phyloP scores from a whole-genome alignment of 2,113 vertebrate species.

The Erythrocercus mccallii region DNA sequence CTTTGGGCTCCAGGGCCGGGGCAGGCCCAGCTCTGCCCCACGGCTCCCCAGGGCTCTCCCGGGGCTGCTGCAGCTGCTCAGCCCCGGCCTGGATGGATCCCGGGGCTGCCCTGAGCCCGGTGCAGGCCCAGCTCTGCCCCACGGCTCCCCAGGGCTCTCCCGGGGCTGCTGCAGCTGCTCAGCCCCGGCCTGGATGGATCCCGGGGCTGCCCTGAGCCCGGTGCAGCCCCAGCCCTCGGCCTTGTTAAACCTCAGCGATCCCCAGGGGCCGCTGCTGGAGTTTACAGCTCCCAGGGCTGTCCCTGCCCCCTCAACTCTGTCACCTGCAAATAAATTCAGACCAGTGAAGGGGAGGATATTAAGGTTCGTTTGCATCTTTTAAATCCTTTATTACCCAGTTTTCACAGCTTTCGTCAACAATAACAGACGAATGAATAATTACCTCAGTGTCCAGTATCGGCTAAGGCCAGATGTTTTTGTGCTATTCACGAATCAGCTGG shows the following conservation, averaged over 20 bases:
- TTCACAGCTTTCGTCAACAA: background rate
- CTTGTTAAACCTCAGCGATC: background rate
- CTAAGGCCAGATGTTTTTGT: background rate
- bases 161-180: background rate
- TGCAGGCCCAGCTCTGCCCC: background rate
- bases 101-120: background rate
- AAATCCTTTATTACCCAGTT: background rate
- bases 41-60: background rate
- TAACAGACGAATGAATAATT: background rate
- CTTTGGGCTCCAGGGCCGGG: background rate
- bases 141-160: background rate
- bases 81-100: background rate
- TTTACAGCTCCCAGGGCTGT: background rate
- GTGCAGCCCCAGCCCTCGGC: background rate
- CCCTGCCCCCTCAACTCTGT: background rate
- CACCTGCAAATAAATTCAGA: background rate
- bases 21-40: background rate
- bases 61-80: background rate
- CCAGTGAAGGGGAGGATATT: background rate
- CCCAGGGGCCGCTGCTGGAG: background rate
- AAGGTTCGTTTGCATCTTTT: background rate
- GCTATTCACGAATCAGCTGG: background rate
- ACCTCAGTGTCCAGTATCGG: background rate
- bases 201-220: background rate
- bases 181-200: background rate